Base-by-base conservation (phyloP, 1,140 invertebrate species). In the Eubasilissa regina region DNA sequence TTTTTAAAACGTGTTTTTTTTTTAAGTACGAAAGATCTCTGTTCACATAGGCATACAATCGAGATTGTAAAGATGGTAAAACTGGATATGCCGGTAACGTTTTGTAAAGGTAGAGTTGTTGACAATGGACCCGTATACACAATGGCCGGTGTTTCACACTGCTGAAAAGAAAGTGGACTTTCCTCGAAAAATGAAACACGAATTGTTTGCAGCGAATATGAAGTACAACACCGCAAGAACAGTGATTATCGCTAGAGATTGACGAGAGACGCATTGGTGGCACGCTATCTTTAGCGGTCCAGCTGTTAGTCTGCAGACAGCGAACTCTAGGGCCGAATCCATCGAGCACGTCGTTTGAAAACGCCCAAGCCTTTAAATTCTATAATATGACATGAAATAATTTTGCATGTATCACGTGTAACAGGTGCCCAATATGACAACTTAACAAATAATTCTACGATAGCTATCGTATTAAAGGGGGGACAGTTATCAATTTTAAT, bases 61-160 rank as follows among this genome's bases (percentile, higher is more conserved):
- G 1, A 35, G 25, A 35, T 35, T 35, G 1, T 35, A 35, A 6
- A 35, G 25, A 35, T 35, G 25, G 55, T 58, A 15, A 45, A 68
- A 68, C 64, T 15, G 21, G 64, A 68, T 15, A 45, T 68, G 44
- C 64, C n/a, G 44, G 64, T 48, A 47, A 68, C 25, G 15, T 68
- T 68, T 68, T 68, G 7, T 68, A 68, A 68, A 68, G 64, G 45
- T 17, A 15, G 10, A 45, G 8, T 1, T 68, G n/a, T 35, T 68
- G 44, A 68, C 64, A 68, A 68, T 68, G 44, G 43, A 45, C 25
- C 15, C 6, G 0, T 21, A 47, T 47, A 45, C 15, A 68, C 64
- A 68, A 68, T 68, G 44, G 64, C n/a, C n/a, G n/a, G 45, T 45
- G 64, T 47, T 68, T 17, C 64, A 44, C 17, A 44, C 12, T 47